Evolutionary conservation across 2,888 invertebrate genomes (phyloP).

Genomic region (Dione juno): DNA sequence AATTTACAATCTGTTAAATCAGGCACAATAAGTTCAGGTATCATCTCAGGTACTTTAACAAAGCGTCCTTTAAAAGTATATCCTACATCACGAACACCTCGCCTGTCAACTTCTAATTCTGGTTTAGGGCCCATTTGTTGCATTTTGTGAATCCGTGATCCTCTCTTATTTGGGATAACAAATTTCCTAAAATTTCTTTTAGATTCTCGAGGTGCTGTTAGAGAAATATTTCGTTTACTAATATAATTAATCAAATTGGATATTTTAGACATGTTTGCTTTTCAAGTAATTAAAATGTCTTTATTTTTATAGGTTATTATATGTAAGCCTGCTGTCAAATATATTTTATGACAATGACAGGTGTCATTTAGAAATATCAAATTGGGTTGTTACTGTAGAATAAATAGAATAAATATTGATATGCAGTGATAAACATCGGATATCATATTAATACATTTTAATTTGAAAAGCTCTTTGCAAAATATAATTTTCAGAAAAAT

Average conservation of each 20-base stretch:
- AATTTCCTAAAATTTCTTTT: slow-evolving; percentile 94
- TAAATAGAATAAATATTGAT: no score
- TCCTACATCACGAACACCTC: slow-evolving; percentile 88
- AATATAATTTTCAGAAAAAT: no score
- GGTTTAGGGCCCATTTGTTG: slow-evolving; percentile 84
- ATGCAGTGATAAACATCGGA: no score
- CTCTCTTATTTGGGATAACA: slow-evolving; percentile 88
- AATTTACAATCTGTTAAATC: slow-evolving; percentile 91
- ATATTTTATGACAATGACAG: no score
- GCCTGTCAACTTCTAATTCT: slow-evolving; percentile 86
- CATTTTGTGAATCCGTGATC: slow-evolving; percentile 86
- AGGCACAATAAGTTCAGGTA: slow-evolving; percentile 96
- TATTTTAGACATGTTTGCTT: slow-evolving; percentile 68
- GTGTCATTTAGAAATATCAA: no score
- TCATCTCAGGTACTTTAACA: slow-evolving; percentile 90
- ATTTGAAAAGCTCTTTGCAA: no score
- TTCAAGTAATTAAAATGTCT: not conserved
- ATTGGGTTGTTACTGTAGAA: no score
- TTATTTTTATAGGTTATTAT: slow-evolving; percentile 29
- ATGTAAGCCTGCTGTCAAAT: not conserved
- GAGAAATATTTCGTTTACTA: slow-evolving; percentile 66
- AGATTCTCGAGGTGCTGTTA: slow-evolving; percentile 79
- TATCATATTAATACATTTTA: no score
- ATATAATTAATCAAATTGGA: slow-evolving; percentile 62
- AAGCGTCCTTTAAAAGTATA: slow-evolving; percentile 81